Conservation (phyloP, 2,113 vertebrate species). For the Indicator indicator region DNA sequence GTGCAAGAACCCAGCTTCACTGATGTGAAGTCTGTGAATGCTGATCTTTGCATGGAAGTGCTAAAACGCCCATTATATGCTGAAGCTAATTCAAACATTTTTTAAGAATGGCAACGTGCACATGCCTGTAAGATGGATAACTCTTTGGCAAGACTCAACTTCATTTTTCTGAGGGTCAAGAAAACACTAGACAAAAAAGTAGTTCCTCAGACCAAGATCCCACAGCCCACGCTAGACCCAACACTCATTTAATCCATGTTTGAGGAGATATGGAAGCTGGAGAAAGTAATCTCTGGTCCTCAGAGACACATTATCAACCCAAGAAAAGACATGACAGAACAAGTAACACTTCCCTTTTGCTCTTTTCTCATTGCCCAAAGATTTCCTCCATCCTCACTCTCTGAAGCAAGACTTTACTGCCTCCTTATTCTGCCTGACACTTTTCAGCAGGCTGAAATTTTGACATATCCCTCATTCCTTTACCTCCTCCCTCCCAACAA, state of each 20-base stretch:
- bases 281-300: neutral
- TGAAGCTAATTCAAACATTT: neutral
- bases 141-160: neutral
- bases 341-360: neutral
- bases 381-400: neutral
- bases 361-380: neutral
- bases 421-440: neutral
- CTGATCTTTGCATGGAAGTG: fast-evolving
- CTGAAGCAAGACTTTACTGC: neutral
- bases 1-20: neutral
- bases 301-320: neutral
- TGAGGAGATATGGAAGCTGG: neutral
- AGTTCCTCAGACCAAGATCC: neutral
- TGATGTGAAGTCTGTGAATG: neutral
- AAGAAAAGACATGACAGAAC: neutral
- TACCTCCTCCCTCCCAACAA: neutral
- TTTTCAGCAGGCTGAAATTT: neutral
- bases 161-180: neutral
- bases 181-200: neutral
- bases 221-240: neutral
- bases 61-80: neutral
- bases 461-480: neutral
- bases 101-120: neutral
- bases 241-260: neutral
- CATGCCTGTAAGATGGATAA: neutral